A percentile compares a stretch with the other conserved stretches of the same genome.
Conservation (phyloP, 2,888 invertebrate species). For the Rhagonycha lutea region DNA sequence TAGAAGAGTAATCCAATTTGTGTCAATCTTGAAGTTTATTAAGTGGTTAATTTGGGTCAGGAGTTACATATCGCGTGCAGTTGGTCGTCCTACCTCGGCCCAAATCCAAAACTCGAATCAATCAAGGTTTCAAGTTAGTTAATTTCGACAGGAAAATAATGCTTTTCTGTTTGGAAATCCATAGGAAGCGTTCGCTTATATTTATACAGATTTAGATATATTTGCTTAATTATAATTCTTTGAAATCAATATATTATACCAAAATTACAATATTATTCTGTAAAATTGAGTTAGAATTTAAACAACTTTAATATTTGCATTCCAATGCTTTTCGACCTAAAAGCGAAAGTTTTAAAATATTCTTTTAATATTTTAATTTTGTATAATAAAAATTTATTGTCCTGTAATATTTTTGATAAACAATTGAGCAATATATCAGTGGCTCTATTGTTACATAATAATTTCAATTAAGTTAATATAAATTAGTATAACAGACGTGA, state of each 20-base stretch:
- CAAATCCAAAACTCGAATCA: constrained; percentile 25
- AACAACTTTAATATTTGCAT: too few relatives aligned
- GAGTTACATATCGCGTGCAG: constrained; percentile 39
- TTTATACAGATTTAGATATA: constrained; percentile 11
- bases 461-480: background rate
- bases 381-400: background rate
- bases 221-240: background rate
- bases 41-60: constrained; percentile 45
- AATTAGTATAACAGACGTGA: background rate
- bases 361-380: background rate
- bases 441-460: background rate
- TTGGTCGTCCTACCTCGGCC: constrained; percentile 23
- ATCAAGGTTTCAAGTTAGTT: constrained; percentile 30
- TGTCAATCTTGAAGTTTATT: constrained; percentile 46
- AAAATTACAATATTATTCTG: too few relatives aligned
- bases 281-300: too few relatives aligned
- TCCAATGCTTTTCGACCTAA: too few relatives aligned
- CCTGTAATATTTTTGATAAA: background rate
- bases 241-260: background rate
- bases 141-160: constrained; percentile 12
- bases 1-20: constrained; percentile 43
- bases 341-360: background rate
- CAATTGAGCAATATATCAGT: background rate
- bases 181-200: constrained; percentile 6
- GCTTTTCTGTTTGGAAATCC: constrained; percentile 8